Evolutionary conservation across 2,888 invertebrate species (phyloP).

Genomic region (Aleiodes testaceus): DNA sequence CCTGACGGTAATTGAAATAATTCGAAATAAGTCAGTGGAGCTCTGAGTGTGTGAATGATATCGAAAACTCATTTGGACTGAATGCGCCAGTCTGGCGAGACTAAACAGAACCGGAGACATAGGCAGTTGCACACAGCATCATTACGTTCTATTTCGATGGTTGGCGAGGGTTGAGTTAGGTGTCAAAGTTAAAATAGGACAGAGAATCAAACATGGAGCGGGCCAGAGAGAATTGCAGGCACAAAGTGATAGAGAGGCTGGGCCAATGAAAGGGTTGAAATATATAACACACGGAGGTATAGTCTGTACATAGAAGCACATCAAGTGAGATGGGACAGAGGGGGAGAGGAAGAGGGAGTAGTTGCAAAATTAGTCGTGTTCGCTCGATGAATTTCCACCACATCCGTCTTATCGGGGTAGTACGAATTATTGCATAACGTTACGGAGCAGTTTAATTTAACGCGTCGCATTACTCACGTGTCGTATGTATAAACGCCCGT

Average conservation of each 20-base stretch:
- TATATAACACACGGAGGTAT: constrained; percentile 1
- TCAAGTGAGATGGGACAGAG: constrained; percentile 10
- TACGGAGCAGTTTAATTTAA: constrained; percentile 52
- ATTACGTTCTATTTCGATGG: constrained; percentile 10
- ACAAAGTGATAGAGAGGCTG: constrained; percentile 22
- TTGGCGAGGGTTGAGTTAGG: background rate
- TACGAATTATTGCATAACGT: constrained; percentile 54
- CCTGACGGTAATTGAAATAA: too few species aligned
- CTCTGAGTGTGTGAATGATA: background rate
- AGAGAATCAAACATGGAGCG: background rate
- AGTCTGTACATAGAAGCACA: background rate
- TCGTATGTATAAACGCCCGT: constrained; percentile 40
- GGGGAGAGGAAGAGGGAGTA: background rate
- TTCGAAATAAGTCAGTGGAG: too few species aligned
- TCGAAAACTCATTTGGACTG: constrained; percentile 24
- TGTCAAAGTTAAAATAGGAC: background rate
- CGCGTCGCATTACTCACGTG: constrained; percentile 48
- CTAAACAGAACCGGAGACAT: constrained; percentile 25
- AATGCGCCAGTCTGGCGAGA: constrained; percentile 23
- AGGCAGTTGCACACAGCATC: constrained; percentile 20
- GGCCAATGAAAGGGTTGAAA: background rate
- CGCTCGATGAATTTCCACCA: constrained; percentile 44
- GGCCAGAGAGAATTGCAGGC: background rate
- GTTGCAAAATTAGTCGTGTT: constrained; percentile 41
- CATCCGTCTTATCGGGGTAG: constrained; percentile 43